Base-by-base conservation (phyloP, 2,113 vertebrate species). In the Morphnarchus princeps region DNA sequence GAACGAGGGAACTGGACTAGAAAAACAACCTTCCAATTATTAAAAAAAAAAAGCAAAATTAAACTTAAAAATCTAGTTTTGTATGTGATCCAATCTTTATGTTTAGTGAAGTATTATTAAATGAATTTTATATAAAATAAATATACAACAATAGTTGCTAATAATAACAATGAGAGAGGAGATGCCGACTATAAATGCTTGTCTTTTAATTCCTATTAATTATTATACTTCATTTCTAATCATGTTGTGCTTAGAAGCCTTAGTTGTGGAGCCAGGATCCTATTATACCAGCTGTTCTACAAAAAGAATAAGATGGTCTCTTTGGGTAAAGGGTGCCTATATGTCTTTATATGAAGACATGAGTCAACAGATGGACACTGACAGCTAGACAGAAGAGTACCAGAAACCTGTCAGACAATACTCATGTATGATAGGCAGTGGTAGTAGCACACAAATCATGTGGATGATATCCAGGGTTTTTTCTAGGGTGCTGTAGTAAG, bases 341-440 rank as follows among this genome's bases (percentile, higher is more conserved):
- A 47, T 69, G 49, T 76, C 73, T 93, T 12, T 24, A 7, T 66
- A 13, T 13, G 77, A 49, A 81, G 63, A 77, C 13, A 4, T 1
- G 38, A 94, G 62, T 45, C 77, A 82, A 84, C 94, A 96, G 94
- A 97, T 95, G 92, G 96, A 55, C 50, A 7, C 69, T 78, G 92
- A 82, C 85, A 93, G 65, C 83, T 81, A 52, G 31, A 72, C 31
- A 76, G 69, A 34, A 77, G 54, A 76, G 12, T 59, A 74, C 47
- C 83, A 74, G 57, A 59, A 67, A 76, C 40, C 67, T 38, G 76
- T 45, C 82, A 92, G 83, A 52, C 88, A 50, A 1, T 71, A 24
- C 81, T 71, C 67, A 17, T 73, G 50, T 20, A 7, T 4, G 25
- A 47, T 28, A 36, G 42, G 59, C 82, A 78, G 32, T 28, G 82